Evolutionary conservation across 2,113 vertebrate genomes (phyloP).

Genomic region (Petrocephalus microphthalmus): DNA sequence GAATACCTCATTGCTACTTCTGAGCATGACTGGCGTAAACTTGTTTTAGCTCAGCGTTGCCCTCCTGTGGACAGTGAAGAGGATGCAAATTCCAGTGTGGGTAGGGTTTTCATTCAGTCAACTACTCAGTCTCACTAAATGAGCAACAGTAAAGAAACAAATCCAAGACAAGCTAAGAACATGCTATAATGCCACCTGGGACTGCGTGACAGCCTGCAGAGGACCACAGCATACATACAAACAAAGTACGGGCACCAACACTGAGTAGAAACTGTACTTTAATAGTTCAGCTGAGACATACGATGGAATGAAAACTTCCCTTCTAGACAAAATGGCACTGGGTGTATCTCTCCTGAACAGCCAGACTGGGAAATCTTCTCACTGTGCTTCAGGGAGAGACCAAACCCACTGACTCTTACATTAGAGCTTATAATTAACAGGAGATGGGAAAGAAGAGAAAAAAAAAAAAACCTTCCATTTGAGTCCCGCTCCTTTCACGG

Average conservation of each 20-base stretch:
- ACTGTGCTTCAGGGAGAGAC: neutral
- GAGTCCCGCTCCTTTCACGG: neutral
- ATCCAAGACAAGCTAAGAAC: neutral
- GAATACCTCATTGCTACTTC: neutral
- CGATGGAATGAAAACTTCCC: conserved; percentile 6
- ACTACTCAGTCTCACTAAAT: neutral
- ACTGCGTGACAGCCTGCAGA: neutral
- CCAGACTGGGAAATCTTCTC: neutral
- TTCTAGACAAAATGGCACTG: neutral
- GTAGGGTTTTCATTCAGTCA: neutral
- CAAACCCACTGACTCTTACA: neutral
- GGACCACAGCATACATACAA: neutral
- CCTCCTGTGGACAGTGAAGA: neutral
- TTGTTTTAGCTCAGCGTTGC: neutral
- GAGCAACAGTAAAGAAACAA: neutral
- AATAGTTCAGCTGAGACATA: conserved; percentile 2
- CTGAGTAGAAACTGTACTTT: conserved; percentile 15
- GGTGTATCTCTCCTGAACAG: neutral
- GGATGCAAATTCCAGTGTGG: neutral
- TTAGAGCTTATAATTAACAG: neutral
- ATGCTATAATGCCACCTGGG: neutral
- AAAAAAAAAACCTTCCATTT: neutral
- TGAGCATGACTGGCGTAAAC: neutral
- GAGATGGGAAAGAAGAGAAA: neutral
- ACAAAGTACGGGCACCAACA: neutral